Evolutionary conservation across 2,113 vertebrate genomes (phyloP).

Genomic region (Melospiza melodia): DNA sequence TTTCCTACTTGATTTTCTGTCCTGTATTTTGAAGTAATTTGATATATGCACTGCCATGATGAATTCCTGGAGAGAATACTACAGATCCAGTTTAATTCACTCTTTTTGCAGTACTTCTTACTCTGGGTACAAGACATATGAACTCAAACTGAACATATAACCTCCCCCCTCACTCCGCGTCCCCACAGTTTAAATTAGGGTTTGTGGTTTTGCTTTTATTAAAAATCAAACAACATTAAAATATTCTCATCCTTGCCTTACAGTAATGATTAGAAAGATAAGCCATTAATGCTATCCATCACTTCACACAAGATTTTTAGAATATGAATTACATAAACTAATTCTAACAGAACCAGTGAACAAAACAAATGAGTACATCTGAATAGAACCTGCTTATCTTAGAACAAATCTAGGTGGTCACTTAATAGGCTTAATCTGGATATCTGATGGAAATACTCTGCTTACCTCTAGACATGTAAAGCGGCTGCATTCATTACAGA

Average conservation of each 20-base stretch:
- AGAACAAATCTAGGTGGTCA: not conserved
- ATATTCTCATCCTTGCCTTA: not conserved
- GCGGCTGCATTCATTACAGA: not conserved
- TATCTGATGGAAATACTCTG: not conserved
- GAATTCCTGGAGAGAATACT: not conserved
- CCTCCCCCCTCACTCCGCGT: fast-evolving
- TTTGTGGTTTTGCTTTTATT: not conserved
- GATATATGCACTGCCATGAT: not conserved
- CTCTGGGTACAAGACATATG: not conserved
- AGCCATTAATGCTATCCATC: not conserved
- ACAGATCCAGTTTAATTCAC: not conserved
- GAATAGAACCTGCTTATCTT: not conserved
- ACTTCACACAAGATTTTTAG: not conserved
- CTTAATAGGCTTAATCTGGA: not conserved
- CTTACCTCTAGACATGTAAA: not conserved
- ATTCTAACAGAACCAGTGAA: not conserved
- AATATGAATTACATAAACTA: not conserved
- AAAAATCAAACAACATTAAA: not conserved
- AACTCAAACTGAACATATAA: not conserved
- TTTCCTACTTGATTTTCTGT: not conserved
- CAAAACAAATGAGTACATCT: not conserved
- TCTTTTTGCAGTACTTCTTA: not conserved
- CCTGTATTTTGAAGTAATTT: not conserved
- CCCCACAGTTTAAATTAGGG: not conserved
- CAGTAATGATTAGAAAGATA: not conserved